Percentiles rank a stretch among this genome's conserved stretches.
phyloP scores from a whole-genome alignment of 2,888 invertebrate genomes.

The Hirtodrosophila trivittata region DNA sequence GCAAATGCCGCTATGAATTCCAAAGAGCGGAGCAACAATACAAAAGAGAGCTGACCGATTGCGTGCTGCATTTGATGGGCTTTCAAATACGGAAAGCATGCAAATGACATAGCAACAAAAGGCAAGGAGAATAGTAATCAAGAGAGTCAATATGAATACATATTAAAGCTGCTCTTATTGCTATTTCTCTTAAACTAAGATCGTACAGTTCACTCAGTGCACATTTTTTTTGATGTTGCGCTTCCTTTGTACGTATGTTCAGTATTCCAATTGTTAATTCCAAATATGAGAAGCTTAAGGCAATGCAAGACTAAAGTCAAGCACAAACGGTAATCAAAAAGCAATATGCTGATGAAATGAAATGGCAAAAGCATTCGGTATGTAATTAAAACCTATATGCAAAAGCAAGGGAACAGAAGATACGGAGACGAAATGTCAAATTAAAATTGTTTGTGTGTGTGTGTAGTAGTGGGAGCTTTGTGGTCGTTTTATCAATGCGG shows the following conservation, averaged over 20 bases:
- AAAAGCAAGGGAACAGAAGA: too few species aligned
- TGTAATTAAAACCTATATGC: too few species aligned
- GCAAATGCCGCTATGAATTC: conserved; percentile 48
- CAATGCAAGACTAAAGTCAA: conserved; percentile 24
- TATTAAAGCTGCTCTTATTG: neutral
- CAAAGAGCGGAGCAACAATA: neutral
- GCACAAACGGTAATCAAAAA: conserved; percentile 50
- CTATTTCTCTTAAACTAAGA: too few species aligned
- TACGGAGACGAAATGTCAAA: too few species aligned
- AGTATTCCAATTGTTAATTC: conserved; percentile 1
- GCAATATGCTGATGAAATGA: conserved; percentile 58
- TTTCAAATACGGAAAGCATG: conserved; percentile 7
- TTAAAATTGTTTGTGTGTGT: too few species aligned
- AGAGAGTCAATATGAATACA: neutral
- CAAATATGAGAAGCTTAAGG: conserved; percentile 2
- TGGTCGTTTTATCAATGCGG: too few species aligned
- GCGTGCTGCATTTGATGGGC: conserved; percentile 37
- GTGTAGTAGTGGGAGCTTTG: too few species aligned
- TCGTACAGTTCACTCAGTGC: too few species aligned
- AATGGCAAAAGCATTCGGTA: too few species aligned
- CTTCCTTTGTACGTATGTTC: too few species aligned
- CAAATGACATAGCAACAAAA: conserved; percentile 1
- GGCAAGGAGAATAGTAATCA: neutral
- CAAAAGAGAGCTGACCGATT: conserved; percentile 23
- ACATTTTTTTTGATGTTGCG: too few species aligned